Base-by-base conservation (phyloP, 2,797 vertebrate genomes). In the Hypotaenidia okinawae region DNA sequence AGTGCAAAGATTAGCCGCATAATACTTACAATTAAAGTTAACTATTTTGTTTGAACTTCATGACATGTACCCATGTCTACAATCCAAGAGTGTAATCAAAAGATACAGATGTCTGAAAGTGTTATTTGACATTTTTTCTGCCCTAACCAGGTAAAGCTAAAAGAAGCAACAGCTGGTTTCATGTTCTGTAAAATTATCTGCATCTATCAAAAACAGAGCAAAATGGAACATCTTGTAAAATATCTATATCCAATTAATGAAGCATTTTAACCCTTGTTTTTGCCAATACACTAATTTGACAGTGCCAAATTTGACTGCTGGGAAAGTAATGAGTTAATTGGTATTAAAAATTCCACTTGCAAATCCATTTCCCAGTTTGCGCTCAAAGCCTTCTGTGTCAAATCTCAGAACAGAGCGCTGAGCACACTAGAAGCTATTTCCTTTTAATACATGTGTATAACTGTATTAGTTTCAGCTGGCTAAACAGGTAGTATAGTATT, bases 391-490 rank as follows among this genome's bases (percentile, higher is more conserved):
- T 91, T n/a, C 66, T 45, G 25, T 75, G 39, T 51, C 17, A 86
- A 69, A 63, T 73, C 30, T 79, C 35, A 8, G 7, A 82, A 66
- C 47, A 79, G 68, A 64, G 16, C 73, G 30, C 30, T 87, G 87
- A 92, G 55, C 12, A 49, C 16, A 57, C 8, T 49, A 52, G 78
- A 82, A 92, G 11, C 9, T 63, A 32, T 93, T 91, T 95, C 58
- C 28, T 86, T 91, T 70, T 68, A 87, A 64, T 83, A 72, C 6
- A 5, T 69, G 32, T 74, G 45, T 84, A 76, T 61, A 82, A 77
- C 54, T 74, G 18, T 33, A 58, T 95, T 89, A 79, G 55, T 78
- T 90, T 95, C 87, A 94, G 72, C 80, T 87, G 81, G n/a, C 35
- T 96, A 57, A 91, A 70, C 69, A 80, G 55, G 39, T 54, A 96